phyloP scores from a whole-genome alignment of 2,797 vertebrate species.

The Eospalax fontanierii region DNA sequence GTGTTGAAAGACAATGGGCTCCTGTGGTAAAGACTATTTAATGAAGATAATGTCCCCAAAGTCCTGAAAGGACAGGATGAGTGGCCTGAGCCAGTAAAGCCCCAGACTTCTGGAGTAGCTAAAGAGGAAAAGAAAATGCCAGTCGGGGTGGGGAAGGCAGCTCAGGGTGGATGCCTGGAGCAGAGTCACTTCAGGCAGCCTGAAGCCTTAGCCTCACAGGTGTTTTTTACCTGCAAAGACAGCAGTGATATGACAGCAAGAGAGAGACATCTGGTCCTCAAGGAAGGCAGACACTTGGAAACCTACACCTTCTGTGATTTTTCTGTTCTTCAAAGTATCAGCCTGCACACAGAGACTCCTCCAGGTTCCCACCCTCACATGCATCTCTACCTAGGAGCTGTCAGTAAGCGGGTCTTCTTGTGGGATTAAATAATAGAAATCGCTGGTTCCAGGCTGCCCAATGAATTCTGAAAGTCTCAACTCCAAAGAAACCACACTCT shows the following conservation, averaged over 20 bases:
- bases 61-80: too few species aligned
- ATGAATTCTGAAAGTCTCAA: background rate
- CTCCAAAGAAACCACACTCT: background rate
- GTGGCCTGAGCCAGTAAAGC: background rate
- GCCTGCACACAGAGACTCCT: background rate
- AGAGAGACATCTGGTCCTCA: background rate
- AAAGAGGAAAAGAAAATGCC: background rate
- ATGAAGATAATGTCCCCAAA: background rate
- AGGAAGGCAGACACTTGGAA: background rate
- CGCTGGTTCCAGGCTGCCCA: background rate
- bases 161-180: background rate
- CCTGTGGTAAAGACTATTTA: too few species aligned
- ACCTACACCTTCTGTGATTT: fast-evolving
- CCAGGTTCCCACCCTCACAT: too few species aligned
- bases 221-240: background rate
- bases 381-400: background rate
- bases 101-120: fast-evolving
- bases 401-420: background rate
- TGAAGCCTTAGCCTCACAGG: fast-evolving
- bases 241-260: background rate
- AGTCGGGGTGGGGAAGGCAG: fast-evolving
- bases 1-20: background rate
- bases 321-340: background rate
- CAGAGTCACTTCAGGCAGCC: fast-evolving
- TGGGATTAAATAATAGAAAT: background rate